These are phyloP conservation scores for Sturnira hondurensis DNA, from an alignment of 2,113 vertebrate species.

Conservation along the genomic window DNA sequence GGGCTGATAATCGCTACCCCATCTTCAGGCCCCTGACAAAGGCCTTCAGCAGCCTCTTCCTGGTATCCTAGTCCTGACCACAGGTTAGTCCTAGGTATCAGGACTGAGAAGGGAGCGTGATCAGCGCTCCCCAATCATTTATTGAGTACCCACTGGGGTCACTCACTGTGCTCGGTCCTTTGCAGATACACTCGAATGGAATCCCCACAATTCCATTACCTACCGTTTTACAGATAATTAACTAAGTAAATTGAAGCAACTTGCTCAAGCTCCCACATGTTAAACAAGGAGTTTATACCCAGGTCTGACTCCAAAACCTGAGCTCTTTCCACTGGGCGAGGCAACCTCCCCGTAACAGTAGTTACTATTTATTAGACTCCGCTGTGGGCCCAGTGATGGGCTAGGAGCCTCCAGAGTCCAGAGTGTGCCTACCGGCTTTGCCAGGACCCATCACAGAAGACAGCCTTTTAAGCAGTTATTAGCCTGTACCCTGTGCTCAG, in stretches of 20 bases:
- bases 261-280: background rate
- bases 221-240: background rate
- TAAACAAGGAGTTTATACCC: background rate
- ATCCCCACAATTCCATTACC: fast-evolving
- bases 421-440: background rate
- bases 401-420: background rate
- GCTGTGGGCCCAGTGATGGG: background rate
- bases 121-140: background rate
- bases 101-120: background rate
- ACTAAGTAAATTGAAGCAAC: background rate
- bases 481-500: background rate
- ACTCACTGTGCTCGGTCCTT: background rate
- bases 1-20: background rate
- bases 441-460: background rate
- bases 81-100: background rate
- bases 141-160: background rate
- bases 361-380: background rate
- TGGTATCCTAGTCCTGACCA: background rate
- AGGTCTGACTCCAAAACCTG: background rate
- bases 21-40: too few relatives aligned
- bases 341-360: background rate
- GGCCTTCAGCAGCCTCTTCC: background rate
- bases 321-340: background rate
- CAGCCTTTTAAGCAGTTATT: background rate
- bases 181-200: background rate